These are phyloP conservation scores for Caenorhabditis latens DNA, from an alignment of 1,140 invertebrate species.

Conservation along the genomic window DNA sequence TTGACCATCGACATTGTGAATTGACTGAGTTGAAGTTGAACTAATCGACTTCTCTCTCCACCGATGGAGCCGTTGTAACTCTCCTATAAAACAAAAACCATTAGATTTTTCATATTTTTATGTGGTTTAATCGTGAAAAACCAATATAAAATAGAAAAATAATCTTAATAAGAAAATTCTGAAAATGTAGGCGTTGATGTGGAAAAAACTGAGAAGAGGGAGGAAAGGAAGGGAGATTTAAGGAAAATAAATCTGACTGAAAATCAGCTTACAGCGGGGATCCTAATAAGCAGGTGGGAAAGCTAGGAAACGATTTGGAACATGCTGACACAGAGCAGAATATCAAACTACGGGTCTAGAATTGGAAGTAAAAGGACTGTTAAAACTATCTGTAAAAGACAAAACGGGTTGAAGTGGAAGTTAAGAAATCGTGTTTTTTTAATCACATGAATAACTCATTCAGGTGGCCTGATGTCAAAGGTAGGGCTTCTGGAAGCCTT, in stretches of 20 bases:
- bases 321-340: no score
- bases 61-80: not conserved
- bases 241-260: not conserved
- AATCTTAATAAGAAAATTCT: not conserved
- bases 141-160: not conserved
- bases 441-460: no score
- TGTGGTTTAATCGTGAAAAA: not conserved
- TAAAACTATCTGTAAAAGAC: no score
- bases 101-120: not conserved
- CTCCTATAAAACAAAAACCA: conserved; percentile 33
- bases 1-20: conserved; percentile 49
- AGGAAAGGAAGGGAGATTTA: not conserved
- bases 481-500: no score
- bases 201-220: not conserved
- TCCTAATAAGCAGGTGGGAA: no score
- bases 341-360: no score
- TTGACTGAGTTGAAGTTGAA: conserved; percentile 6
- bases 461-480: no score
- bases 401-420: no score
- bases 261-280: not conserved
- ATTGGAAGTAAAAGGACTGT: no score
- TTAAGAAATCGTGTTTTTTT: no score
- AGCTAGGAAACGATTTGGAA: no score
- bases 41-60: not conserved
- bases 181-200: not conserved